These are phyloP conservation scores for Enteromius treurensis DNA, from an alignment of 2,797 vertebrate genomes.

Conservation along the genomic window DNA sequence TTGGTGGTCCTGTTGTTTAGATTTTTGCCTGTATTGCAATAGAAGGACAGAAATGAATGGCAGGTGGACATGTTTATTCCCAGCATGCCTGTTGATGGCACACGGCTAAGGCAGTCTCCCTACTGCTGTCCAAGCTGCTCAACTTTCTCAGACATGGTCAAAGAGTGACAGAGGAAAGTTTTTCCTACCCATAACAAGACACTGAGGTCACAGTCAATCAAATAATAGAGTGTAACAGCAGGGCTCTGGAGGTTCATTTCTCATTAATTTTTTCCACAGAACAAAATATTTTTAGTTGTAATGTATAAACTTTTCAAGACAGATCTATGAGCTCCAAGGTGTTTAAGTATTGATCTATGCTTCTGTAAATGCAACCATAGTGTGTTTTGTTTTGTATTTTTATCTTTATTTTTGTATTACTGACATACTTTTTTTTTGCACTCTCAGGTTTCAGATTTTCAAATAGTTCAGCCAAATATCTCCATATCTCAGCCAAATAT, in stretches of 20 bases:
- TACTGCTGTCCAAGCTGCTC: slow-evolving; percentile 49
- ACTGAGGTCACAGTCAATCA: not conserved
- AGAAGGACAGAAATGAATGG: slow-evolving; percentile 31
- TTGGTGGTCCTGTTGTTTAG: slow-evolving; percentile 12
- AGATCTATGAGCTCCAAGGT: not conserved
- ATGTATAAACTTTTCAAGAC: not conserved
- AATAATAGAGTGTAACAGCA: not conserved
- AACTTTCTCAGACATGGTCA: slow-evolving; percentile 13
- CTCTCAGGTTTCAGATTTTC: too few species aligned
- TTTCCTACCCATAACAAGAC: not conserved
- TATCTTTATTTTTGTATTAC: not conserved
- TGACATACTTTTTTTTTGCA: not conserved
- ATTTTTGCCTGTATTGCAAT: slow-evolving; percentile 9
- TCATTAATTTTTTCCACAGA: not conserved
- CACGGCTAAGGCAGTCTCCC: slow-evolving; percentile 11
- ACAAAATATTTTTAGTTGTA: not conserved
- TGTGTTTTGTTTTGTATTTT: too few species aligned
- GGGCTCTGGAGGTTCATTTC: not conserved
- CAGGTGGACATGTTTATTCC: slow-evolving; percentile 43
- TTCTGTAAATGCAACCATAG: not conserved
- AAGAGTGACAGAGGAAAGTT: slow-evolving; percentile 16
- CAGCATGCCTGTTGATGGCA: slow-evolving; percentile 40
- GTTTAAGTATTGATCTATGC: not conserved
- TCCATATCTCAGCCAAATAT: too few species aligned
- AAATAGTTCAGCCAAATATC: too few species aligned